Base-by-base conservation (phyloP, 2,888 invertebrate species). In the Yponomeuta evonymella region DNA sequence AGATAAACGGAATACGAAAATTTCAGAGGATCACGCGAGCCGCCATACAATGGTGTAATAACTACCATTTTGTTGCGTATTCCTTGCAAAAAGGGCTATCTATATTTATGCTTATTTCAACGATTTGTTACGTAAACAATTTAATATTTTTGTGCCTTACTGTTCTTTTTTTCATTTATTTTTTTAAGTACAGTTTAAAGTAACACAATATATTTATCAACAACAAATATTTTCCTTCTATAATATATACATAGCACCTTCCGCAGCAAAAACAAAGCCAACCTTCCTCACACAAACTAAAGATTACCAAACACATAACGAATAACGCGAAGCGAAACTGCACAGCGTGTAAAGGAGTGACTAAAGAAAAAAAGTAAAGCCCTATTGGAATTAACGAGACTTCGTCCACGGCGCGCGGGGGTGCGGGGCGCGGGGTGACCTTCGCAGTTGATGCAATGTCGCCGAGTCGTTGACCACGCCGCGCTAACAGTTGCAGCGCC, bases 371-470 rank as follows among this genome's bases (percentile, higher is more conserved):
- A 58, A 58, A 58, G 15, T 58, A 58, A 58, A 58, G 15, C 51
- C 51, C 51, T 58, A 58, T 58, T 58, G 51, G 51, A 58, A 58
- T 58, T 58, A 58, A 12, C 51, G 51, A 58, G 51, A 58, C 51
- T 58, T 3, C 51, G 51, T 58, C 51, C 51, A 3, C 51, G 51
- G 51, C 15, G 15, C 15, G 12, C 70, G 74, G 75, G 73, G 75
- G 72, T 77, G 76, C 73, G 77, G 74, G 71, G 77, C 73, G 81
- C 77, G 75, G 81, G 78, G 85, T 88, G 89, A 89, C 89, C 89
- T 89, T 89, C 89, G 89, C 88, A 88, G 86, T 88, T 87, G 89
- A 87, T 89, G 89, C 91, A 92, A 92, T 92, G 91, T 91, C 91
- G 90, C 86, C 84, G 89, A 90, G 91, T 91, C 91, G 90, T 90